Evolutionary conservation across 2,113 vertebrate species (phyloP).

Genomic region (Lampris incognitus): DNA sequence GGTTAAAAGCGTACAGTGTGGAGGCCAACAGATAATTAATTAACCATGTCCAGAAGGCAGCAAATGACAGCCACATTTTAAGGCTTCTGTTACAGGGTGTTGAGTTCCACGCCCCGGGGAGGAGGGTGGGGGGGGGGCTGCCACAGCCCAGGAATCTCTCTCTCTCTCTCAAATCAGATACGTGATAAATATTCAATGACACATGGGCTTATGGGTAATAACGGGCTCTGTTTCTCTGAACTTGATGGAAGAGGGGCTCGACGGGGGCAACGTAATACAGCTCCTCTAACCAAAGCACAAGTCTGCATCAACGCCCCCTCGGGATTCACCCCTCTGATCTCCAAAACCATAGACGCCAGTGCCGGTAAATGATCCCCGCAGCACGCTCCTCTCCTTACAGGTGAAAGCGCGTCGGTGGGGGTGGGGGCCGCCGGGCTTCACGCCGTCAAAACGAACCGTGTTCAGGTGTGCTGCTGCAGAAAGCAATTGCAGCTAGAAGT

Average conservation of each 20-base stretch:
- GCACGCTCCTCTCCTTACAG: constrained; percentile 71
- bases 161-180: constrained; percentile 78
- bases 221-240: constrained; percentile 73
- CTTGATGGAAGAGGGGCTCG: constrained; percentile 70
- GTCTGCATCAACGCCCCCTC: constrained; percentile 75
- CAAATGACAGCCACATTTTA: constrained; percentile 81
- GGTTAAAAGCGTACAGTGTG: constrained; percentile 53
- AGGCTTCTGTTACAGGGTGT: constrained; percentile 81
- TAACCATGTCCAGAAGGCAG: constrained; percentile 78
- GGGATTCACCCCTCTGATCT: constrained; percentile 77
- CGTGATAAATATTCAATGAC: constrained; percentile 85
- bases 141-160: constrained; percentile 75
- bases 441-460: constrained; percentile 3
- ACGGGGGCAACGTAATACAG: constrained; percentile 73
- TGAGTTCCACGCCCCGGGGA: constrained; percentile 75
- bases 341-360: constrained; percentile 71
- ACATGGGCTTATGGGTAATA: constrained; percentile 78
- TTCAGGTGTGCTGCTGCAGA: constrained; percentile 17
- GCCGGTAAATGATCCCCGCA: constrained; percentile 72
- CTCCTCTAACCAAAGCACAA: constrained; percentile 69
- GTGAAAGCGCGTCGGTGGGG: constrained; percentile 54
- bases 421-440: constrained; percentile 39
- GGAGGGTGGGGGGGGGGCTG: constrained; percentile 36
- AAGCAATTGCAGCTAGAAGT: constrained; percentile 16
- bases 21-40: constrained; percentile 78